Evolutionary conservation across 2,888 invertebrate genomes (phyloP).

Genomic region (Hoplodrina blanda): DNA sequence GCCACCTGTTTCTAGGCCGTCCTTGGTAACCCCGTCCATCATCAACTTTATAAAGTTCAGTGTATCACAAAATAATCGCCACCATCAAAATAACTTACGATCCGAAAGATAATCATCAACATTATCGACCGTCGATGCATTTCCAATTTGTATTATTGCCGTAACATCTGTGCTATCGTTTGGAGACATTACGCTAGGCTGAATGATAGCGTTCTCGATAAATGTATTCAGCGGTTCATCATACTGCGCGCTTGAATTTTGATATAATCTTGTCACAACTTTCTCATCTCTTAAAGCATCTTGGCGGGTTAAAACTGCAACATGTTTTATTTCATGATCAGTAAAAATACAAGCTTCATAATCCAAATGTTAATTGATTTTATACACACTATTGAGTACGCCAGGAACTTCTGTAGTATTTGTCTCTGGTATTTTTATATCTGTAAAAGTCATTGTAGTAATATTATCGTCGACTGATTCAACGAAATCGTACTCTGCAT

Average conservation of each 20-base stretch:
- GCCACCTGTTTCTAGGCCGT: no score
- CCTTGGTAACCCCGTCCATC: no score
- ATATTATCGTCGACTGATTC: slow-evolving; percentile 59
- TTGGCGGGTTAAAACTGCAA: slow-evolving; percentile 52
- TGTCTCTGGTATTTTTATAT: neutral
- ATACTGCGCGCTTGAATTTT: slow-evolving; percentile 41
- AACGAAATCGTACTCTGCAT: slow-evolving; percentile 73
- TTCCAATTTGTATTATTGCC: slow-evolving; percentile 39
- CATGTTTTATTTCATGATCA: slow-evolving; percentile 27
- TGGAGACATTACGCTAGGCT: neutral
- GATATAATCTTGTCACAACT: slow-evolving; percentile 30
- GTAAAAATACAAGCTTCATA: slow-evolving; percentile 1
- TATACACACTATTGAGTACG: slow-evolving; percentile 44
- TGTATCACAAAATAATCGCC: neutral
- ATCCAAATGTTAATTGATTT: slow-evolving; percentile 9
- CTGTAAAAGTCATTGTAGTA: neutral
- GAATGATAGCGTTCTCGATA: slow-evolving; percentile 8
- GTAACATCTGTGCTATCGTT: slow-evolving; percentile 16
- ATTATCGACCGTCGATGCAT: slow-evolving; percentile 54
- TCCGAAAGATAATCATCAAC: slow-evolving; percentile 80
- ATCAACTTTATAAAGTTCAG: neutral
- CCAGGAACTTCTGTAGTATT: slow-evolving; percentile 29
- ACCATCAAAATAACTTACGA: slow-evolving; percentile 76
- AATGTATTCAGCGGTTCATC: slow-evolving; percentile 22
- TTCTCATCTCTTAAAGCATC: slow-evolving; percentile 30